A percentile compares a stretch with the other conserved stretches of the same genome.
These are phyloP conservation scores for Saccostrea echinata DNA, from an alignment of 1,140 invertebrate species.

Conservation along the genomic window DNA sequence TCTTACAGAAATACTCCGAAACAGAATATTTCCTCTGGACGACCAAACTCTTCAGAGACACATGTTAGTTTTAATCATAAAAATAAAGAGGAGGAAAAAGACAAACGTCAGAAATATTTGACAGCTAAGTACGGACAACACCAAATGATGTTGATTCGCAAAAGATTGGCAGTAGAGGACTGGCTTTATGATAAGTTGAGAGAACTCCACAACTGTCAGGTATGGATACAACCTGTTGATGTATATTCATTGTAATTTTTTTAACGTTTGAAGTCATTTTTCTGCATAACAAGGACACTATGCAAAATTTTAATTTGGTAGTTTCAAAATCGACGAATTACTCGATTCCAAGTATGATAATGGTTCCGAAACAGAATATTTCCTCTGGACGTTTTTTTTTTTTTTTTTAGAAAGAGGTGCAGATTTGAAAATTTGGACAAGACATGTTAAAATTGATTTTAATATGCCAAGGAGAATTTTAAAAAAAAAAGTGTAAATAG, in stretches of 20 bases:
- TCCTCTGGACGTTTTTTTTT: conserved; percentile 52
- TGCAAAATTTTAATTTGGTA: too few species aligned
- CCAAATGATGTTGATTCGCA: conserved; percentile 97
- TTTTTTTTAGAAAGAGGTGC: too few species aligned
- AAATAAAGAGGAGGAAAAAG: conserved; percentile 71
- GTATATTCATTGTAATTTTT: too few species aligned
- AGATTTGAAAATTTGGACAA: too few species aligned
- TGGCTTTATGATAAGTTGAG: conserved; percentile 97
- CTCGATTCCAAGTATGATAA: too few species aligned
- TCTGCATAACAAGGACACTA: too few species aligned
- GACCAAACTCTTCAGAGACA: conserved; percentile 60
- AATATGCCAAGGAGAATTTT: too few species aligned
- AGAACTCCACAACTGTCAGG: conserved; percentile 90
- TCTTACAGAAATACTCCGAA: conserved; percentile 55
- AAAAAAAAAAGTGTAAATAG: too few species aligned
- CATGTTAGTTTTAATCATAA: conserved; percentile 72
- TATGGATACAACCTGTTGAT: conserved; percentile 80
- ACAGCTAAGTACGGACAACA: conserved; percentile 98
- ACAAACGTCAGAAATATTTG: conserved; percentile 91
- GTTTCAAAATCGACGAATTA: too few species aligned
- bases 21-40: conserved; percentile 53
- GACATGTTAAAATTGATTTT: too few species aligned
- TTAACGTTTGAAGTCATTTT: too few species aligned
- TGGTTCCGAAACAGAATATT: conserved; percentile 40
- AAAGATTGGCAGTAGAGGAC: conserved; percentile 96